phyloP scores from a whole-genome alignment of 2,797 vertebrate species.

The Sebastes ruberrimus region DNA sequence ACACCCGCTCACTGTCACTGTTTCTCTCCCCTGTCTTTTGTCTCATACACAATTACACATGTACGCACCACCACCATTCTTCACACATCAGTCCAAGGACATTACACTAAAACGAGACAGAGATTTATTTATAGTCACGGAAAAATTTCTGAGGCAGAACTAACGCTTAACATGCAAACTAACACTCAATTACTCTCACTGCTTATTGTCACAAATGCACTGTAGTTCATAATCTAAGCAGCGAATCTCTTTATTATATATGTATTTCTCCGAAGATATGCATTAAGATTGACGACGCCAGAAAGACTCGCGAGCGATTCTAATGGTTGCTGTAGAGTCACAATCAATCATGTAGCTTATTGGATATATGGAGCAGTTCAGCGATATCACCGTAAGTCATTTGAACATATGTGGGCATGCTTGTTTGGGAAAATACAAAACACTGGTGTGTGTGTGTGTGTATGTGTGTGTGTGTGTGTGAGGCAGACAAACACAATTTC shows the following conservation, averaged over 20 bases:
- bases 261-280: slow-evolving; percentile 14
- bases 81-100: slow-evolving; percentile 42
- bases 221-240: slow-evolving; percentile 3
- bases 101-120: slow-evolving; percentile 34
- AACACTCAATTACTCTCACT: slow-evolving; percentile 14
- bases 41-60: slow-evolving; percentile 15
- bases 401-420: background rate
- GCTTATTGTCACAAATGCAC: slow-evolving; percentile 7
- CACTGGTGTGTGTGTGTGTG: background rate
- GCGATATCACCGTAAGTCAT: slow-evolving; percentile 17
- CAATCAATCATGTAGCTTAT: slow-evolving; percentile 30
- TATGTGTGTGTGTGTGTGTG: too few species aligned
- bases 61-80: slow-evolving; percentile 22
- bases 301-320: slow-evolving; percentile 8
- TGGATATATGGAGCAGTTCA: slow-evolving; percentile 15
- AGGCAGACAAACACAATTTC: background rate
- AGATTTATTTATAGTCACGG: slow-evolving; percentile 45
- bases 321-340: background rate
- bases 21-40: slow-evolving; percentile 4
- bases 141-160: slow-evolving; percentile 38
- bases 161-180: background rate
- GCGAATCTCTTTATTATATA: slow-evolving; percentile 22
- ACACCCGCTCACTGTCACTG: slow-evolving; percentile 11
- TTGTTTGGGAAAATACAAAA: slow-evolving; percentile 4
- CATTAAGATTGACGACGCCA: slow-evolving; percentile 24